phyloP scores from a whole-genome alignment of 2,888 invertebrate species.

The Drosophila sordidula region DNA sequence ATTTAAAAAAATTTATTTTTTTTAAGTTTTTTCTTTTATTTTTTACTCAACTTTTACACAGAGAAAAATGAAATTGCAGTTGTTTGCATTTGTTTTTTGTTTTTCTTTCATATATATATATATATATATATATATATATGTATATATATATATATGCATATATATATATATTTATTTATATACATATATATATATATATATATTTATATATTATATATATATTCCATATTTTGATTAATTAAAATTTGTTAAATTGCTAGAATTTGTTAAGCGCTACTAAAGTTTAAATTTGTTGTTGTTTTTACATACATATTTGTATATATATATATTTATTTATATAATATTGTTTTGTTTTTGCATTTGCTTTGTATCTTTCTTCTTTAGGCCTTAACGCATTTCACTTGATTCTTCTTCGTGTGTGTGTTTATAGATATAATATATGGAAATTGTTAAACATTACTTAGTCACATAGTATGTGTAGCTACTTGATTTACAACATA shows the following conservation, averaged over 20 bases:
- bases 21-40: constrained; percentile 46
- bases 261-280: constrained; percentile 82
- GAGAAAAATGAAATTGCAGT: constrained; percentile 79
- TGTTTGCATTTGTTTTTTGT: constrained; percentile 60
- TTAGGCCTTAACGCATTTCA: constrained; percentile 12
- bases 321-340: constrained; percentile 33
- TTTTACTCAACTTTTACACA: constrained; percentile 79
- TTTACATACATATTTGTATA: constrained; percentile 43
- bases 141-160: constrained; percentile 20
- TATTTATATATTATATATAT: constrained; percentile 20
- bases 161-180: constrained; percentile 21
- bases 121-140: constrained; percentile 20
- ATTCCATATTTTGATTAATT: constrained; percentile 76
- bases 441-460: constrained; percentile 69
- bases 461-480: constrained; percentile 42
- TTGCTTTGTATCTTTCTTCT: constrained; percentile 39
- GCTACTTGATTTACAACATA: constrained; percentile 57
- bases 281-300: constrained; percentile 79
- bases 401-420: constrained; percentile 16
- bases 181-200: constrained; percentile 19
- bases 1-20: constrained; percentile 71
- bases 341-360: constrained; percentile 48
- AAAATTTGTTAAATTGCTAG: constrained; percentile 81
- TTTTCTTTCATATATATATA: constrained; percentile 35
- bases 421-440: constrained; percentile 40